These are phyloP conservation scores for Drosophila paranaensis DNA, from an alignment of 2,888 invertebrate species.

Conservation along the genomic window DNA sequence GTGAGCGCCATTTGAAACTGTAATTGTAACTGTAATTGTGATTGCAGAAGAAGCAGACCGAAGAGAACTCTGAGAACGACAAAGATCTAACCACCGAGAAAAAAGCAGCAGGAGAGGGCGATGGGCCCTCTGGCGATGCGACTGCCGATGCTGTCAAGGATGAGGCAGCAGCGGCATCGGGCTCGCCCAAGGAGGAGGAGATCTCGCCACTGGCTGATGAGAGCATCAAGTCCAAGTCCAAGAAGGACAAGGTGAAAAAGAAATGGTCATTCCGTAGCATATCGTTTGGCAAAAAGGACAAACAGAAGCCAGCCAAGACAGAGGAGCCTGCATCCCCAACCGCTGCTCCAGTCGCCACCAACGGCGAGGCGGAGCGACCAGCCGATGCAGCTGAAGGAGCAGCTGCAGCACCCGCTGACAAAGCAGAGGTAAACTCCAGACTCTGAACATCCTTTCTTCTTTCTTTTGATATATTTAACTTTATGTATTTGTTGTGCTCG, in stretches of 20 bases:
- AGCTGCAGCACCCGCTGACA: constrained; percentile 19
- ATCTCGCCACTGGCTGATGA: constrained; percentile 81
- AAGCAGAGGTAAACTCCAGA: constrained; percentile 29
- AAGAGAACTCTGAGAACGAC: constrained; percentile 87
- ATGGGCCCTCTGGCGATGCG: constrained; percentile 46
- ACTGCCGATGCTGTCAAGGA: constrained; percentile 72
- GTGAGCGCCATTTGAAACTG: background rate
- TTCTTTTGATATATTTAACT: background rate
- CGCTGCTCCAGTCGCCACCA: constrained; percentile 69
- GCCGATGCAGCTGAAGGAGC: constrained; percentile 86
- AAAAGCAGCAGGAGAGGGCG: constrained; percentile 81
- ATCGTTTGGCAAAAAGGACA: constrained; percentile 94
- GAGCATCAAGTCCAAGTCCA: constrained; percentile 87
- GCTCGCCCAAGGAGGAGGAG: constrained; percentile 78
- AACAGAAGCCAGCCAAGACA: constrained; percentile 92
- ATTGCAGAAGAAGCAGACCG: constrained; percentile 87
- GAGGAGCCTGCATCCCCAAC: constrained; percentile 85
- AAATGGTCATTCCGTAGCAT: constrained; percentile 95
- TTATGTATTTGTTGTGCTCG: background rate
- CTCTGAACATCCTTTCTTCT: no score
- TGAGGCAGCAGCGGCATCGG: constrained; percentile 48
- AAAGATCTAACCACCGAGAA: constrained; percentile 90
- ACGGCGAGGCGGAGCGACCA: constrained; percentile 87
- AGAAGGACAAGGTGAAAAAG: constrained; percentile 92
- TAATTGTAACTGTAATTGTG: constrained; percentile 3